phyloP scores from a whole-genome alignment of 1,140 invertebrate genomes.

The Laupala kohalensis region DNA sequence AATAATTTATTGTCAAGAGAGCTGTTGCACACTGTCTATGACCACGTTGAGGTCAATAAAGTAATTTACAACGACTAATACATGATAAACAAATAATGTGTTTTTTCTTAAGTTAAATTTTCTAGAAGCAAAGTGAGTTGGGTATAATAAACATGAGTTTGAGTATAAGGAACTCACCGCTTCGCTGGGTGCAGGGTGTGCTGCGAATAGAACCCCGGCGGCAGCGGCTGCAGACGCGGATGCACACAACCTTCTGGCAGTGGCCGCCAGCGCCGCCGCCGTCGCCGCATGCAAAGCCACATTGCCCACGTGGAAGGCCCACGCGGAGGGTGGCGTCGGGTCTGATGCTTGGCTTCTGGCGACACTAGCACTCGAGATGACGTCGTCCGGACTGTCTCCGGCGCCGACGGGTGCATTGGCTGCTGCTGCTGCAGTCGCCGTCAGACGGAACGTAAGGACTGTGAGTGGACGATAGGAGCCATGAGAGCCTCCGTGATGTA shows the following conservation, averaged over 20 bases:
- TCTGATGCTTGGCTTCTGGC: neutral
- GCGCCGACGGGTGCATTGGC: slow-evolving; percentile 34
- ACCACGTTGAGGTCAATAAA: too few species aligned
- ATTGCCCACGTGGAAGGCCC: neutral
- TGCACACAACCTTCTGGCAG: neutral
- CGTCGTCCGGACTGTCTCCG: slow-evolving; percentile 62
- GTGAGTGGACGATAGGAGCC: slow-evolving; percentile 91
- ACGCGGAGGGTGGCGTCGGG: neutral
- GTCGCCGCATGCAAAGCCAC: neutral
- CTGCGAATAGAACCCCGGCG: slow-evolving; percentile 78
- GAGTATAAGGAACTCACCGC: too few species aligned
- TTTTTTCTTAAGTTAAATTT: too few species aligned
- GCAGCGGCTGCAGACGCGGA: slow-evolving; percentile 18
- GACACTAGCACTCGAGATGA: slow-evolving; percentile 45
- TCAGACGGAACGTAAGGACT: slow-evolving; percentile 85
- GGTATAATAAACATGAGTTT: too few species aligned
- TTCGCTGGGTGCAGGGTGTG: slow-evolving; percentile 94
- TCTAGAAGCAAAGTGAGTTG: too few species aligned
- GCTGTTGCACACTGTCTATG: too few species aligned
- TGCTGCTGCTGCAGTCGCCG: slow-evolving; percentile 32
- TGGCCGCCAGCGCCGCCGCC: neutral
- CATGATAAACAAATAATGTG: too few species aligned
- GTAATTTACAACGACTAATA: too few species aligned
- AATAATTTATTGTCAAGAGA: too few species aligned
- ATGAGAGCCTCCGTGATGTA: slow-evolving; percentile 75